Evolutionary conservation across 2,113 vertebrate species (phyloP).

Genomic region (Upupa epops): DNA sequence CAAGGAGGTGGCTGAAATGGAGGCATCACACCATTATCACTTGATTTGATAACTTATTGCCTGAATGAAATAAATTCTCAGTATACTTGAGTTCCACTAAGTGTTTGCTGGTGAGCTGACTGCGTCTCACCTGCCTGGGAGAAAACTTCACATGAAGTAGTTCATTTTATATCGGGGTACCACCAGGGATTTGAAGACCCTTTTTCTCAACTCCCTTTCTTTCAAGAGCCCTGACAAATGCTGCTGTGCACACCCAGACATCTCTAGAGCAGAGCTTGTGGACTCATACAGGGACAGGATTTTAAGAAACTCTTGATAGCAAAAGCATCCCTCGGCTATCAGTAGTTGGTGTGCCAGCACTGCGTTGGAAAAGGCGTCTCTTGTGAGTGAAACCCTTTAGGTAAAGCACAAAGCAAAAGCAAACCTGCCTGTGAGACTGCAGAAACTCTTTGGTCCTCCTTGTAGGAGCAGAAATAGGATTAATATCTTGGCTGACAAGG

Average conservation of each 20-base stretch:
- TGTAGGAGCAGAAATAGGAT: background rate
- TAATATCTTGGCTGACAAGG: background rate
- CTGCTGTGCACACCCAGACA: background rate
- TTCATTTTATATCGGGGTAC: background rate
- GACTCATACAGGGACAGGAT: background rate
- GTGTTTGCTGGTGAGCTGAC: background rate
- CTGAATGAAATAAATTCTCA: background rate
- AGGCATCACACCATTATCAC: background rate
- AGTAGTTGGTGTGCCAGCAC: conserved; percentile 40
- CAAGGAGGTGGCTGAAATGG: background rate
- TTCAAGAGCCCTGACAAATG: background rate
- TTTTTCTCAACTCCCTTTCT: background rate
- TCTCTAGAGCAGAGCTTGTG: background rate
- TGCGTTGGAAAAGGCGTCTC: background rate
- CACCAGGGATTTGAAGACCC: background rate
- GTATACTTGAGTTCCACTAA: background rate
- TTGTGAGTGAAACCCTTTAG: background rate
- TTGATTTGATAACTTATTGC: background rate
- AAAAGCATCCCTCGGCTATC: background rate
- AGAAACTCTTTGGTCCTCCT: background rate
- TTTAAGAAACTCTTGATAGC: background rate
- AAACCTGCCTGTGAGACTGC: background rate
- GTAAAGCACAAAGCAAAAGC: background rate
- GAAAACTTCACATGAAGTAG: background rate
- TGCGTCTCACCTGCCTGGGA: background rate